phyloP scores from a whole-genome alignment of 2,888 invertebrate genomes.

The Hemicrepidius hirtus region DNA sequence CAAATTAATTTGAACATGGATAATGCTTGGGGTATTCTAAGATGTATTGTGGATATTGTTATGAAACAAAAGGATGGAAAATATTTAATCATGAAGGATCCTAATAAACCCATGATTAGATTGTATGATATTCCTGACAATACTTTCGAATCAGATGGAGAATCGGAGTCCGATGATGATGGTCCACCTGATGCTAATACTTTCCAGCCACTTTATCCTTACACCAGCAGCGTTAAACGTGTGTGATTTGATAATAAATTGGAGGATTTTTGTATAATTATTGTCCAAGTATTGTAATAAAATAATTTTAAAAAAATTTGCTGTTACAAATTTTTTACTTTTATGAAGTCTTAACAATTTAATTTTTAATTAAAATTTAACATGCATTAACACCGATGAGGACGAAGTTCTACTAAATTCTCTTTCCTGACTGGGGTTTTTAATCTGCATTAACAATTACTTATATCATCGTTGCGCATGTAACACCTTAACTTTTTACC shows the following conservation, averaged over 20 bases:
- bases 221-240: conserved; percentile 62
- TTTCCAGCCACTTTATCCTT: conserved; percentile 70
- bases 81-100: conserved; percentile 99
- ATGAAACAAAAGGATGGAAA: conserved; percentile 98
- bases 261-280: conserved; percentile 13
- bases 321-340: too few species aligned
- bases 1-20: conserved; percentile 99
- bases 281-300: conserved; percentile 26
- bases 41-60: conserved; percentile 97
- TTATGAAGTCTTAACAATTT: too few species aligned
- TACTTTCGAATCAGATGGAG: conserved; percentile 98
- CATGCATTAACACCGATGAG: too few species aligned
- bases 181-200: conserved; percentile 68
- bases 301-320: neutral
- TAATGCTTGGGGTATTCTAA: conserved; percentile 98
- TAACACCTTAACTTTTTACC: too few species aligned
- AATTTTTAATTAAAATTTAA: too few species aligned
- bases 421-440: too few species aligned
- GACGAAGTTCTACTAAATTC: too few species aligned
- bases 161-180: conserved; percentile 89
- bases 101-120: conserved; percentile 98
- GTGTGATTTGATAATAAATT: conserved; percentile 33
- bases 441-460: too few species aligned
- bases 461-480: too few species aligned
- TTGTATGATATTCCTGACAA: conserved; percentile 99